These are phyloP conservation scores for Sebastes matsubarae DNA, from an alignment of 2,797 vertebrate species.

Conservation along the genomic window DNA sequence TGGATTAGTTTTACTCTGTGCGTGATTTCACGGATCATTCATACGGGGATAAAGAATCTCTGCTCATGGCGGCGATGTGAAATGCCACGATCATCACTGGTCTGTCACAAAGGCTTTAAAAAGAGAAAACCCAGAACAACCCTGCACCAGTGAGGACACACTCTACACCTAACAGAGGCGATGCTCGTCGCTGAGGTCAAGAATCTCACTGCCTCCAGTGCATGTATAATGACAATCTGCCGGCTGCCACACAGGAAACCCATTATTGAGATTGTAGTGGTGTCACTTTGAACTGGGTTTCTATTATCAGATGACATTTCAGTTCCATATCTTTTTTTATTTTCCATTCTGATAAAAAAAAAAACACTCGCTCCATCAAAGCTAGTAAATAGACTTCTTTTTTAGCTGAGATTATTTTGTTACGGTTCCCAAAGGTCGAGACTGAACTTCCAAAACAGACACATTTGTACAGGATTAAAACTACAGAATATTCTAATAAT, in stretches of 20 bases:
- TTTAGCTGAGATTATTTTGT: background rate
- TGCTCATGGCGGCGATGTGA: conserved; percentile 7
- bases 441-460: background rate
- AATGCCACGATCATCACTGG: conserved; percentile 21
- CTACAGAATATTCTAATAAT: background rate
- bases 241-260: conserved; percentile 38
- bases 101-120: conserved; percentile 14
- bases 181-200: conserved; percentile 27
- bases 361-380: background rate
- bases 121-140: background rate
- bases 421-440: background rate
- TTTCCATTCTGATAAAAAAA: background rate
- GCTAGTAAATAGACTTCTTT: background rate
- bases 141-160: background rate
- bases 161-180: conserved; percentile 11
- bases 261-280: conserved; percentile 54
- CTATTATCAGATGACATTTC: conserved; percentile 60
- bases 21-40: conserved; percentile 51
- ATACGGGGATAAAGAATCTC: conserved; percentile 40
- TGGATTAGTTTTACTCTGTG: conserved; percentile 45
- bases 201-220: conserved; percentile 16
- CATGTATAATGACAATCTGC: conserved; percentile 47
- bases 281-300: conserved; percentile 50
- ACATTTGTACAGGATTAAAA: background rate
- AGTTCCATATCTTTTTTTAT: conserved; percentile 12